These are phyloP conservation scores for Hipposideros armiger DNA, from an alignment of 2,113 vertebrate genomes.

Conservation along the genomic window DNA sequence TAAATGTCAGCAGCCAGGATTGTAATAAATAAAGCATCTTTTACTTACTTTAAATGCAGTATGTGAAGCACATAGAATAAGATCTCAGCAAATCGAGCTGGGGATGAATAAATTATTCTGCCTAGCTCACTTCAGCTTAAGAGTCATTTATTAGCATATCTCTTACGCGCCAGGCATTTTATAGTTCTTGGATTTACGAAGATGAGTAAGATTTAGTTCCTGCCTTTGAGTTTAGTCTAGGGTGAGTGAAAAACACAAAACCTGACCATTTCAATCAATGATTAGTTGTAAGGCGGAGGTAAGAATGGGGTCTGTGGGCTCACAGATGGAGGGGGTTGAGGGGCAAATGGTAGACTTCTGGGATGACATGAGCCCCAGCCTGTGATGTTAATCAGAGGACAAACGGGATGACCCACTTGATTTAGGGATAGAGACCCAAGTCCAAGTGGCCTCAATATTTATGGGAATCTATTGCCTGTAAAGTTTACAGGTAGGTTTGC, in stretches of 20 bases:
- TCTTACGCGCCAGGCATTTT: background rate
- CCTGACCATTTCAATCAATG: background rate
- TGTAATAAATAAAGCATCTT: slow-evolving; percentile 73
- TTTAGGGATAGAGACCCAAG: background rate
- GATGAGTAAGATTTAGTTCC: background rate
- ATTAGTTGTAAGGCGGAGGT: background rate
- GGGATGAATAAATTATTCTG: slow-evolving; percentile 64
- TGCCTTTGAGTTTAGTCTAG: slow-evolving; percentile 48
- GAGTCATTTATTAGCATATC: slow-evolving; percentile 19
- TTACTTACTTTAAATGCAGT: slow-evolving; percentile 50
- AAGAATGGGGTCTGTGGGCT: background rate
- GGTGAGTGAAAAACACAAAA: background rate
- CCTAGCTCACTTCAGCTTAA: background rate
- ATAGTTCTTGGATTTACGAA: slow-evolving; percentile 21
- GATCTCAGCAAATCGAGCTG: slow-evolving; percentile 29
- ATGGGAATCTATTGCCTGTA: background rate
- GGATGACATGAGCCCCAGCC: background rate
- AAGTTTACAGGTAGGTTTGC: background rate
- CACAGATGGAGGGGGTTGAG: background rate
- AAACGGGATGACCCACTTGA: background rate
- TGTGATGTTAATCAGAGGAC: background rate
- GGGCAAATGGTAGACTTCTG: background rate
- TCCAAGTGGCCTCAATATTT: background rate
- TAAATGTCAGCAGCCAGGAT: slow-evolving; percentile 58
- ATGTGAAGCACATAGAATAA: slow-evolving; percentile 60